Percentiles rank a stretch among this genome's conserved stretches.
Conservation (phyloP, 2,888 invertebrate species). For the Acanthosepion lycidas region DNA sequence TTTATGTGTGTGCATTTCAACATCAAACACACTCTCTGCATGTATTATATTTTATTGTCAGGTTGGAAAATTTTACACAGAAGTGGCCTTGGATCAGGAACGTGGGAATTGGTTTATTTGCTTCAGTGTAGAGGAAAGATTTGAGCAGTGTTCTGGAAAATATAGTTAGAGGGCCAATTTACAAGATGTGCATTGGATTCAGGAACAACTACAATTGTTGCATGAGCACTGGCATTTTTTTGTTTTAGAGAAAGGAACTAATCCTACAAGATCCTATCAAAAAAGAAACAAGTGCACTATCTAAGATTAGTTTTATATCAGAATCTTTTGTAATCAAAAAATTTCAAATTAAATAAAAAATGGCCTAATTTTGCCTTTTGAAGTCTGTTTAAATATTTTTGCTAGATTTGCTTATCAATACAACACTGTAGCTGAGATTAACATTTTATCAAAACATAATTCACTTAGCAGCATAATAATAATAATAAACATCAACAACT, state of each 20-base stretch:
- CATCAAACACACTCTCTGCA: not conserved
- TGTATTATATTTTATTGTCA: not conserved
- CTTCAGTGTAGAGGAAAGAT: not conserved
- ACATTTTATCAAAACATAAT: not conserved
- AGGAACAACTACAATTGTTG: not conserved
- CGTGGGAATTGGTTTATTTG: not conserved
- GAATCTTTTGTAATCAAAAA: not conserved
- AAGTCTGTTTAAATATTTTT: not conserved
- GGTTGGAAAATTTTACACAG: not conserved
- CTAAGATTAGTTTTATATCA: not conserved
- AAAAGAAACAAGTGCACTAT: not conserved
- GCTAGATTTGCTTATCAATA: not conserved
- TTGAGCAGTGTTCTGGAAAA: slow-evolving; percentile 14
- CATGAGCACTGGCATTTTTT: not conserved
- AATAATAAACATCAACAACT: not conserved
- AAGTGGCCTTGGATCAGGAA: not conserved
- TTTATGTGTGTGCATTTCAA: not conserved
- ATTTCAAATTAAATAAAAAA: not conserved
- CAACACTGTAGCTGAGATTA: not conserved
- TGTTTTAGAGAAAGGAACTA: not conserved
- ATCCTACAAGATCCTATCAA: too few species aligned
- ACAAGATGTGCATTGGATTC: not conserved
- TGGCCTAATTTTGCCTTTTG: not conserved
- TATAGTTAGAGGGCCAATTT: not conserved
- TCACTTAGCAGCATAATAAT: not conserved